Conservation (phyloP, 2,113 vertebrate species). For the Myodes glareolus region DNA sequence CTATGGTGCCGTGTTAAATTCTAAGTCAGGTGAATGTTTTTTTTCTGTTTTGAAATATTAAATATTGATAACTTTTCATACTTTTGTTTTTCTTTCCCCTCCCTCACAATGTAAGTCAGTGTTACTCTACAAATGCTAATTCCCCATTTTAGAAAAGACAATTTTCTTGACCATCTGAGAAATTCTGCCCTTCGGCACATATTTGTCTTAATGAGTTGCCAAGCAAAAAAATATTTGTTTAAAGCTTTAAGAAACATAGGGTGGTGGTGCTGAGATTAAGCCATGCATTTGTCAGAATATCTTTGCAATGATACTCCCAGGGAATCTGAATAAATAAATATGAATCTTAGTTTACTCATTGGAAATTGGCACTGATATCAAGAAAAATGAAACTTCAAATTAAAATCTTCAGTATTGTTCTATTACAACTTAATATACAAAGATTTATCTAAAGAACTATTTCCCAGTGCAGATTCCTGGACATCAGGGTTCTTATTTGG, state of each 20-base stretch:
- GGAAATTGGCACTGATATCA: neutral
- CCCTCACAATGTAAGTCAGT: neutral
- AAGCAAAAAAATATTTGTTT: constrained; percentile 49
- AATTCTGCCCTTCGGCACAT: constrained; percentile 19
- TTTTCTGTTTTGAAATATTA: constrained; percentile 45
- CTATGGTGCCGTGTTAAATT: constrained; percentile 17
- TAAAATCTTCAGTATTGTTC: neutral
- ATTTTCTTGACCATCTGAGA: constrained; percentile 41
- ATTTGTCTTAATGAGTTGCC: constrained; percentile 44
- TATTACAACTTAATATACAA: neutral
- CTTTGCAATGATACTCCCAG: constrained; percentile 18
- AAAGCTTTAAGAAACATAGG: constrained; percentile 39
- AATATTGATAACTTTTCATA: constrained; percentile 1
- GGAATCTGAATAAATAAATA: constrained; percentile 39
- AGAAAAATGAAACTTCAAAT: constrained; percentile 32
- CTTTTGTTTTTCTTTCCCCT: neutral
- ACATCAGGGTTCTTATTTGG: neutral
- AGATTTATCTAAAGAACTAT: constrained; percentile 39
- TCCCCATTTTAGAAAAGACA: neutral
- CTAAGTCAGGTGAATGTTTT: constrained; percentile 5
- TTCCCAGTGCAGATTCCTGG: constrained; percentile 25
- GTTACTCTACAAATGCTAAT: neutral
- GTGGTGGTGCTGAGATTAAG: neutral
- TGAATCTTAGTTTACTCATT: constrained; percentile 7
- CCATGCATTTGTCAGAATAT: constrained; percentile 44